Base-by-base conservation (phyloP, 2,888 invertebrate species). In the Eupithecia inturbata region DNA sequence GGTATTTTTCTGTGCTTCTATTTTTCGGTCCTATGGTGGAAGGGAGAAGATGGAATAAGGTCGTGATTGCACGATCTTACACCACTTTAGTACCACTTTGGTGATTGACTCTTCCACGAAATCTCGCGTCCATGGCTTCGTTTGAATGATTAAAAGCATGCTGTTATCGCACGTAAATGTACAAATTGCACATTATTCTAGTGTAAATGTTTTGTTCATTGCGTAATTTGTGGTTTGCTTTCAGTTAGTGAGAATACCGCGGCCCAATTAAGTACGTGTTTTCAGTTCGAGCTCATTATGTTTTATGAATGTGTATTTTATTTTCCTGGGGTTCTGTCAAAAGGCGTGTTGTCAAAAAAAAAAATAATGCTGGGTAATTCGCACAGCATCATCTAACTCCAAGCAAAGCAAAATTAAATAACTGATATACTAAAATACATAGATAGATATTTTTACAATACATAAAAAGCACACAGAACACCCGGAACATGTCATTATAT, bases 151-250 rank as follows among this genome's bases (percentile, higher is more conserved):
- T 26, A 26, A 57, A 57, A 53, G 4, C 57, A 53, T 53, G 10
- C 1, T 57, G 57, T 26, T 26, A 12, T 57, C 57, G 22, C n/a
- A 53, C 22, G 5, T 57, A 14, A 57, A 57, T 57, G 57, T 57
- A 26, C 26, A 57, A 57, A 57, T 57, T 57, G 26, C 26, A 57
- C 26, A 10, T 22, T 53, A 53, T 45, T 45, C 26, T 57, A 26
- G 57, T 22, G 33, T 66, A 39, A 66, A 66, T 36, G 14, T 36
- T 36, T 45, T 67, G 41, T 31, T 67, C 28, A 19, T 67, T 33
- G 67, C 28, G 14, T 22, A 57, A 57, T 26, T 57, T 26, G 57
- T 57, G 57, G 57, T 26, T 57, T 26, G 22, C 26, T 57, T 53
- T 57, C 5, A 57, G 57, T 57, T 57, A 57, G 26, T 53, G 22